These are phyloP conservation scores for Drosophila pseudoananassae DNA, from an alignment of 1,140 invertebrate genomes.

Conservation along the genomic window DNA sequence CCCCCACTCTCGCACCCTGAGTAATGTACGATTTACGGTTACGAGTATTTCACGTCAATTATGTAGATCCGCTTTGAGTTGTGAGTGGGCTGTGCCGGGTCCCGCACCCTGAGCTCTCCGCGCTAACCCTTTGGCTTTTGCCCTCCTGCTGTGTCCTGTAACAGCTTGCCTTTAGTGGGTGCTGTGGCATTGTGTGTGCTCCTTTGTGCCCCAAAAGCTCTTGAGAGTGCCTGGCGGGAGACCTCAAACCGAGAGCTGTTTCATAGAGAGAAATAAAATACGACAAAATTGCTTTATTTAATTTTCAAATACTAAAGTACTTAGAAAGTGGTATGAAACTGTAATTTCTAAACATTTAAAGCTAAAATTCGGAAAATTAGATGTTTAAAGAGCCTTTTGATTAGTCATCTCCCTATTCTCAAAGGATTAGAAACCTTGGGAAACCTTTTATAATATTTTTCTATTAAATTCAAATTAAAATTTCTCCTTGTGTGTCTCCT, in stretches of 20 bases:
- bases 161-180: slow-evolving; percentile 54
- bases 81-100: slow-evolving; percentile 50
- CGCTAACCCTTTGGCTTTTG: slow-evolving; percentile 2
- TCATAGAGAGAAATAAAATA: slow-evolving; percentile 18
- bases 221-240: slow-evolving; percentile 28
- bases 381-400: background rate
- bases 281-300: background rate
- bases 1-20: slow-evolving; percentile 6
- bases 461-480: background rate
- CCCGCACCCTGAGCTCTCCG: background rate
- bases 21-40: slow-evolving; percentile 71
- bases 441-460: background rate
- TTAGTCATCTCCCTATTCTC: background rate
- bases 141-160: slow-evolving; percentile 43
- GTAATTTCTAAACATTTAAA: background rate
- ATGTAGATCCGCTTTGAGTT: slow-evolving; percentile 80
- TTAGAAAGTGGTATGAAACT: background rate
- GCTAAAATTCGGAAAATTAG: background rate
- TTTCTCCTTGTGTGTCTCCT: slow-evolving; percentile 5
- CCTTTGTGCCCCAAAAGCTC: slow-evolving; percentile 45
- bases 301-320: background rate
- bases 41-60: slow-evolving; percentile 72
- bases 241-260: slow-evolving; percentile 10
- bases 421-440: background rate
- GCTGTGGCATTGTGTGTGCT: slow-evolving; percentile 19